A percentile compares a stretch with the other conserved stretches of the same genome.
These are phyloP conservation scores for Laspeyria flexula DNA, from an alignment of 2,888 invertebrate species.

Conservation along the genomic window DNA sequence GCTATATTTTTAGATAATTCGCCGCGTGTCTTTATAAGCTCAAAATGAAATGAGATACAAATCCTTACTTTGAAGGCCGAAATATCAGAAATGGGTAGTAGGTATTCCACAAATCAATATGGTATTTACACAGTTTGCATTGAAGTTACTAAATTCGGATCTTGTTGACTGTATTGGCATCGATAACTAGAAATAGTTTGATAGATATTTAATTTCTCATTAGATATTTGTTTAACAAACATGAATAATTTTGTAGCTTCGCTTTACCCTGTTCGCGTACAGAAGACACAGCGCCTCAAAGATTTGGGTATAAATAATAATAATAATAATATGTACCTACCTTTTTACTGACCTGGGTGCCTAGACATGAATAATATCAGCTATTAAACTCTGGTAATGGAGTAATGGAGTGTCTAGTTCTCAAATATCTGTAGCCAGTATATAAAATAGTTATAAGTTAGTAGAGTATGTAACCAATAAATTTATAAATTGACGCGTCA, in stretches of 20 bases:
- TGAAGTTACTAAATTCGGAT: background rate
- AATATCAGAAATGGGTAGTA: no score
- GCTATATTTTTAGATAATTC: background rate
- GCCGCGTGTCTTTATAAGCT: background rate
- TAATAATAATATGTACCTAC: no score
- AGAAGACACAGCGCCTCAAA: constrained; percentile 38
- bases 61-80: background rate
- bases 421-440: no score
- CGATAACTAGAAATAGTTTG: constrained; percentile 15
- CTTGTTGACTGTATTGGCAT: constrained; percentile 13
- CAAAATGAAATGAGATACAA: background rate
- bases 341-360: no score
- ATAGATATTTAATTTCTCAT: constrained; percentile 20
- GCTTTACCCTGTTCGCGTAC: constrained; percentile 52
- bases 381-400: no score
- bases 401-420: no score
- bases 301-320: constrained; percentile 5
- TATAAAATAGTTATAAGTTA: no score
- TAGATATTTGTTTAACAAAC: constrained; percentile 43
- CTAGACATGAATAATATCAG: no score
- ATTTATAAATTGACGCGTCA: no score
- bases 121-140: background rate
- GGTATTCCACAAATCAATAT: background rate
- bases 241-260: constrained; percentile 36
- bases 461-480: no score